Base-by-base conservation (phyloP, 2,888 invertebrate species). In the Erebia ligea region DNA sequence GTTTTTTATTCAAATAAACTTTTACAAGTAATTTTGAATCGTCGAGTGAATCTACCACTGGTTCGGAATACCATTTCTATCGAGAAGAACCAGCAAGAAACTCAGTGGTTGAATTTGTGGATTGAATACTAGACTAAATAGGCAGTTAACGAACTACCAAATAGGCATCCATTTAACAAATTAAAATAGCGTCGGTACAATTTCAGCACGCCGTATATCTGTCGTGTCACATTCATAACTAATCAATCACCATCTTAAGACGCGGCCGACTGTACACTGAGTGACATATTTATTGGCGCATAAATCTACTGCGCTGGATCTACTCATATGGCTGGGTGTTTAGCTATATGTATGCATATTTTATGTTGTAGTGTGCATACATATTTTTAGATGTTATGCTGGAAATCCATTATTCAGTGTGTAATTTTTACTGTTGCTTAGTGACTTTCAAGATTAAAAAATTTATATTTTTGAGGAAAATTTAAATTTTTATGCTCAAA, bases 281-380 rank as follows among this genome's bases (percentile, higher is more conserved):
- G 81, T 83, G 86, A 87, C 86, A 85, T 86, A 84, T 88, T 88
- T 88, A 88, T 85, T 82, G 81, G 78, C 78, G 79, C 82, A 85
- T 88, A 88, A 88, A 87, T 88, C 84, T 80, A 77, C 79, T 81
- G 81, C 83, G 85, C 87, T 86, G n/a, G n/a, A n/a, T n/a, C n/a
- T n/a, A n/a, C n/a, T n/a, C n/a, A n/a, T n/a, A n/a, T n/a, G n/a
- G n/a, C n/a, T n/a, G 86, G 86, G 86, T 85, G 84, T 87, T 86
- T 87, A 88, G 88, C 88, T 87, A 88, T 85, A 76, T 86, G 84
- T 84, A 45, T 45, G 45, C 13, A 11, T 1, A 13, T 45, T 1
- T 21, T 21, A 84, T 19, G 15, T 25, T 61, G 45, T 45, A 61
- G 61, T 17, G 42, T 42, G 13, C 42, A 42, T 42, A 42, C 42